Percentiles rank a stretch among this genome's conserved stretches.
phyloP scores from a whole-genome alignment of 2,113 vertebrate genomes.

The Cephalopholis sonnerati region DNA sequence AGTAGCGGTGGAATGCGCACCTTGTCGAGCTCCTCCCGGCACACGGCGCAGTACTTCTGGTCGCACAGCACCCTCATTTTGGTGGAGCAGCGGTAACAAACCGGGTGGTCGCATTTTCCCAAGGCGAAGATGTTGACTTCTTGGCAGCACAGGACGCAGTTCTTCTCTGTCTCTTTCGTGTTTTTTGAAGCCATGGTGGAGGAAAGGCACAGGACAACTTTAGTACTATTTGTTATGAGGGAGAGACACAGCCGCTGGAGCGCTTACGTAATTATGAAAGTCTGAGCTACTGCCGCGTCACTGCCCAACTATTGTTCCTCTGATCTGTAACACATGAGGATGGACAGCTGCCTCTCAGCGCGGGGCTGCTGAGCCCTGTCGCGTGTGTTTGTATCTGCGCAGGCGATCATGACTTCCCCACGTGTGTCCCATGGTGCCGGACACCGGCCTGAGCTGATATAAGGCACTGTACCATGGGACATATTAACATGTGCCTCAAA shows the following conservation, averaged over 20 bases:
- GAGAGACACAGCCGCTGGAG: constrained; percentile 24
- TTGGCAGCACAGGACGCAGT: constrained; percentile 95
- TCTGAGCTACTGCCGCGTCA: constrained; percentile 50
- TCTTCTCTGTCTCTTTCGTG: constrained; percentile 82
- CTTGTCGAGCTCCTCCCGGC: constrained; percentile 97
- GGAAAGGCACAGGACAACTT: constrained; percentile 36
- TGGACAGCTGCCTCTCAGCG: neutral
- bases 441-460: neutral
- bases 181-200: constrained; percentile 71
- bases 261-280: constrained; percentile 71
- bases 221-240: constrained; percentile 17
- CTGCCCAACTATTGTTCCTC: neutral
- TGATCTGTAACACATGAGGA: constrained; percentile 38
- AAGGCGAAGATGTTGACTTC: constrained; percentile 93
- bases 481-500: neutral
- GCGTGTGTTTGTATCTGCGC: neutral
- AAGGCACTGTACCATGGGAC: neutral
- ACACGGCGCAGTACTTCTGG: constrained; percentile 97
- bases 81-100: constrained; percentile 98
- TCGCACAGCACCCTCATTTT: constrained; percentile 97
- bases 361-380: neutral
- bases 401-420: constrained; percentile 3
- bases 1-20: constrained; percentile 75
- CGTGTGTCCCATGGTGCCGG: constrained; percentile 49
- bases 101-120: constrained; percentile 96